Conservation (phyloP, 2,113 vertebrate species). For the Pungitius pungitius region DNA sequence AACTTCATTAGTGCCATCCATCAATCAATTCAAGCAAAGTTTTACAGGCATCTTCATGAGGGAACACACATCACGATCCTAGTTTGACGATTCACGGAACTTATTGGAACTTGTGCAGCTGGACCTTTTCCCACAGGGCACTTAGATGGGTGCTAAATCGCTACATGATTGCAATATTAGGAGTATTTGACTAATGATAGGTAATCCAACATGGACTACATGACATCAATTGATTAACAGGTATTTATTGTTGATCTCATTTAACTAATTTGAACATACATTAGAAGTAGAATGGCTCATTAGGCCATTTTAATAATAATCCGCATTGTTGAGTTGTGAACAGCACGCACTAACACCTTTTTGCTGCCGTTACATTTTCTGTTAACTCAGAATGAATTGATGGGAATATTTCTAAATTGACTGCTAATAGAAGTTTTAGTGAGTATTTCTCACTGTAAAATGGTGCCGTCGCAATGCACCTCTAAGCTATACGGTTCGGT, state of each 20-base stretch:
- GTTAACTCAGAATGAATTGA: not conserved
- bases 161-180: not conserved
- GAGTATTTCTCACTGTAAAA: not conserved
- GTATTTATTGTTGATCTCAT: not conserved
- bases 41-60: slow-evolving; percentile 50
- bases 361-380: not conserved
- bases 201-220: not conserved
- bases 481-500: not conserved
- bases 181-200: not conserved
- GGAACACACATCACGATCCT: slow-evolving; percentile 22
- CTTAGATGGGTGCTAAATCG: not conserved
- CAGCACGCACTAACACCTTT: not conserved
- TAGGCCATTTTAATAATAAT: not conserved
- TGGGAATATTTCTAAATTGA: not conserved
- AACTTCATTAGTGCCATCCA: slow-evolving; percentile 51
- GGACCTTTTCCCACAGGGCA: not conserved
- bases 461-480: not conserved
- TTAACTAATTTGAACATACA: not conserved
- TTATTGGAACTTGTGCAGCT: not conserved
- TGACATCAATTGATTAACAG: not conserved
- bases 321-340: not conserved
- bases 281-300: not conserved
- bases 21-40: slow-evolving; percentile 53
- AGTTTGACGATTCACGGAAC: slow-evolving; percentile 23
- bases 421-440: not conserved